phyloP scores from a whole-genome alignment of 2,888 invertebrate genomes.

The Caenorhabditis macrosperma region DNA sequence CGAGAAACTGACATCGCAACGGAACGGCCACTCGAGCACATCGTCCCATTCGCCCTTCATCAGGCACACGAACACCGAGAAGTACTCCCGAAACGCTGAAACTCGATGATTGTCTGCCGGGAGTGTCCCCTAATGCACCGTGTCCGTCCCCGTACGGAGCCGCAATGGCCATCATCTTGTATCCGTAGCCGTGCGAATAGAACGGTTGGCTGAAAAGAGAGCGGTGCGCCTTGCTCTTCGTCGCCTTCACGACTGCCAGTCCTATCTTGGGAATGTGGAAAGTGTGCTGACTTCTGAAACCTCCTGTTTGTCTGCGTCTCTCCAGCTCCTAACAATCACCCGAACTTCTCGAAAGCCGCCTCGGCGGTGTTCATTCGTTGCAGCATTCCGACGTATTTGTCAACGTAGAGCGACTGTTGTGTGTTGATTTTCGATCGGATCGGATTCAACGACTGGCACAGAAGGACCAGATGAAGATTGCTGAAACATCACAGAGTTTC shows the following conservation, averaged over 20 bases:
- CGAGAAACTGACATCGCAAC: slow-evolving; percentile 44
- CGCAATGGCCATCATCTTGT: slow-evolving; percentile 51
- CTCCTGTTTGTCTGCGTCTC: too few species aligned
- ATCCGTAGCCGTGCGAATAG: slow-evolving; percentile 54
- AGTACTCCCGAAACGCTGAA: slow-evolving; percentile 56
- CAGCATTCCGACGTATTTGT: slow-evolving; percentile 42
- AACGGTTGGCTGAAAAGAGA: slow-evolving; percentile 53
- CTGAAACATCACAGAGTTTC: too few species aligned
- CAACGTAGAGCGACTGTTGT: slow-evolving; percentile 44
- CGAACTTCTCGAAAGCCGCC: slow-evolving; percentile 46
- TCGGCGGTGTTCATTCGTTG: slow-evolving; percentile 34
- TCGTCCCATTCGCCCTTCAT: slow-evolving; percentile 56
- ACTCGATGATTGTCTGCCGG: neutral
- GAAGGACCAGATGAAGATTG: slow-evolving; percentile 46
- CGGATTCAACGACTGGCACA: slow-evolving; percentile 50
- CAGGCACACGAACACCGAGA: slow-evolving; percentile 52
- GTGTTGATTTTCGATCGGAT: slow-evolving; percentile 35
- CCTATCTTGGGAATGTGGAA: slow-evolving; percentile 57
- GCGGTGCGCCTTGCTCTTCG: slow-evolving; percentile 43
- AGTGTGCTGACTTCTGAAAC: slow-evolving; percentile 44
- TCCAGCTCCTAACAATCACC: neutral
- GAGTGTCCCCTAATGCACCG: slow-evolving; percentile 2
- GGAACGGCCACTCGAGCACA: slow-evolving; percentile 55
- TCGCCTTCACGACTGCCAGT: slow-evolving; percentile 48
- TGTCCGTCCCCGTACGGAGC: slow-evolving; percentile 55